Evolutionary conservation across 2,888 invertebrate genomes (phyloP), one percentile per base, ranked within the genome.

Genomic region (Tridacna gigas): DNA sequence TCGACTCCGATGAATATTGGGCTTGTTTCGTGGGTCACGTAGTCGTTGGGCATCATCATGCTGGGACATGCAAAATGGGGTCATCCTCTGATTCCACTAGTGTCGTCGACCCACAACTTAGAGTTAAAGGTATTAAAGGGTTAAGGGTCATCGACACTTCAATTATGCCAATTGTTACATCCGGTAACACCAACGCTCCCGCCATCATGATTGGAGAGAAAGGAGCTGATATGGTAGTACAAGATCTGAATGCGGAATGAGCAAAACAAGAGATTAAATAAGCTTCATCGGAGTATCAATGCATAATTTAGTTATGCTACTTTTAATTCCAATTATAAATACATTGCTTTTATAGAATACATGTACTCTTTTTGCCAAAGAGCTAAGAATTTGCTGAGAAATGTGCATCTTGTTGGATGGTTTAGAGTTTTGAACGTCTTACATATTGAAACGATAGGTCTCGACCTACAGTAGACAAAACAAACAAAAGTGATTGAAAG

Each of bases 1-100:
- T 71, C 18, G 51, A 25, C 22, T 51, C 51, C 15, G 51, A 71
- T 26, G 51, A 22, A 25, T 71, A 71, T 51, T 71, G 71, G 71
- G 51, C 48, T 22, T 71, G 71, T 26, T 48, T 71, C 18, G 45
- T 71, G 9, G 18, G 71, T 13, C 51, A 71, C 3, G 28, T 51
- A 5, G 0, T 51, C 4, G 13, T 25, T 4, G 48, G 25, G 12
- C 25, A 51, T 48, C 71, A 71, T 25, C 71, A 48, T 47, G 5
- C 51, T 13, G 51, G 51, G 4, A 71, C 71, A 20, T 71, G 71
- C 51, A 71, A 71, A 25, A 71, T 71, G 71, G 71, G 71, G 22
- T n/a, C 12, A 13, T 48, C n/a, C 11, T 45, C 45, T 26, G 71
- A 71, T 18, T 51, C 71, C 0, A 71, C 71, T 1, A 26, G 25